phyloP scores from a whole-genome alignment of 2,888 invertebrate species.

The Stegophylla sp. region DNA sequence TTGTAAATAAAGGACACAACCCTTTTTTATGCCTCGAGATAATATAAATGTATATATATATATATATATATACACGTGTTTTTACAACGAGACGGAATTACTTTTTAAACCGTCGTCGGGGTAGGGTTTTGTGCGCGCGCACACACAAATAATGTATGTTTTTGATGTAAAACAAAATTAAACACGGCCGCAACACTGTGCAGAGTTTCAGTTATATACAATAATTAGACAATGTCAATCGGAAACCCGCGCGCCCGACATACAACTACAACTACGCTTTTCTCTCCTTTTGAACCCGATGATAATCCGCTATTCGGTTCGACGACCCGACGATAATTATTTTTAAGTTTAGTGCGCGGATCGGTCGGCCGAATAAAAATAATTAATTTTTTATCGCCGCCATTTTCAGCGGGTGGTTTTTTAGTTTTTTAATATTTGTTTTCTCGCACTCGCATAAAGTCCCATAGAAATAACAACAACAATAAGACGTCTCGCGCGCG shows the following conservation, averaged over 20 bases:
- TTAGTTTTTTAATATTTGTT: background rate
- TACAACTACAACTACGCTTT: background rate
- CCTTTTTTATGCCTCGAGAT: no score
- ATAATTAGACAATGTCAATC: background rate
- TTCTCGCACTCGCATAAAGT: background rate
- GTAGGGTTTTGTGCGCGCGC: no score
- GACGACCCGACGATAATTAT: slow-evolving; percentile 8
- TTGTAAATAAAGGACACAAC: no score
- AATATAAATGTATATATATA: no score
- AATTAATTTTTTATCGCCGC: slow-evolving; percentile 26
- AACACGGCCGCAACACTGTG: background rate
- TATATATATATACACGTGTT: background rate
- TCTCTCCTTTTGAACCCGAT: slow-evolving; percentile 14
- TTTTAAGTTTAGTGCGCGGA: slow-evolving; percentile 1
- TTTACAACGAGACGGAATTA: background rate
- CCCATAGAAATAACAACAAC: slow-evolving; percentile 2
- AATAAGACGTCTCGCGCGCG: background rate
- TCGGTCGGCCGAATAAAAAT: slow-evolving; percentile 26
- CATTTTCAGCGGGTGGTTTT: no score
- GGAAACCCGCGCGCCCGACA: background rate
- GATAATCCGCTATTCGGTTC: slow-evolving; percentile 13
- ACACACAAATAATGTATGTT: background rate
- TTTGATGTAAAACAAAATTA: slow-evolving; percentile 1
- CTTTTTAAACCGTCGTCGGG: background rate
- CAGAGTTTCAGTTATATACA: background rate